phyloP scores from a whole-genome alignment of 2,888 invertebrate genomes.

The Galeopsomyia nigrocyanea region DNA sequence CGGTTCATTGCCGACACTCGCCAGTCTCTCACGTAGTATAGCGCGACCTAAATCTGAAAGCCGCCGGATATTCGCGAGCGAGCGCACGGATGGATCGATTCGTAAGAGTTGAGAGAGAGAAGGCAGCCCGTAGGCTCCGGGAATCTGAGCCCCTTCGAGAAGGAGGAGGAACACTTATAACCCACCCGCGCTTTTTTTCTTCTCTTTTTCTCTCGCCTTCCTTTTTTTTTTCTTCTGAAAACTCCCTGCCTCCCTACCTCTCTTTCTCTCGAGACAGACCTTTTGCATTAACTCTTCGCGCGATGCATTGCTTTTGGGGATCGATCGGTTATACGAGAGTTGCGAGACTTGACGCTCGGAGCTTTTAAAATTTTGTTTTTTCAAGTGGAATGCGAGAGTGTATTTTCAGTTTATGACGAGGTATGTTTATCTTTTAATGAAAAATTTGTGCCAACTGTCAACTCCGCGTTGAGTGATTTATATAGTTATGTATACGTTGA shows the following conservation, averaged over 20 bases:
- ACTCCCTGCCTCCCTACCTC: neutral
- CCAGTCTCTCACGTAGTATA: conserved; percentile 12
- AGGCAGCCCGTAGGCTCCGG: conserved; percentile 12
- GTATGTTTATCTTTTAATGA: no score
- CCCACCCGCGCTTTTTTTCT: neutral
- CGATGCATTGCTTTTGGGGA: no score
- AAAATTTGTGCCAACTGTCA: no score
- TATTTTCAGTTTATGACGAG: no score
- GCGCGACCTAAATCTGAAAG: conserved; percentile 30
- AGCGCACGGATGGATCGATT: neutral
- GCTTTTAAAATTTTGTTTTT: no score
- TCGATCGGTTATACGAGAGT: no score
- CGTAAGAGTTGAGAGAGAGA: neutral
- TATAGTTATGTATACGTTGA: no score
- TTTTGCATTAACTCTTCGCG: no score
- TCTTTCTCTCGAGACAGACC: neutral
- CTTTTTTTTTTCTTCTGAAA: conserved; percentile 3
- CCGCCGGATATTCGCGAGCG: neutral
- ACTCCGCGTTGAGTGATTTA: no score
- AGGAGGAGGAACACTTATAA: conserved; percentile 22
- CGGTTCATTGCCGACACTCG: conserved; percentile 18
- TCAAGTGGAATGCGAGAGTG: no score
- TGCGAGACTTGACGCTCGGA: no score
- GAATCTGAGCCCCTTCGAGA: neutral
- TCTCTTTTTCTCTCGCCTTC: neutral